These are phyloP conservation scores for Cuniculus paca DNA, from an alignment of 2,797 vertebrate species.

Conservation along the genomic window DNA sequence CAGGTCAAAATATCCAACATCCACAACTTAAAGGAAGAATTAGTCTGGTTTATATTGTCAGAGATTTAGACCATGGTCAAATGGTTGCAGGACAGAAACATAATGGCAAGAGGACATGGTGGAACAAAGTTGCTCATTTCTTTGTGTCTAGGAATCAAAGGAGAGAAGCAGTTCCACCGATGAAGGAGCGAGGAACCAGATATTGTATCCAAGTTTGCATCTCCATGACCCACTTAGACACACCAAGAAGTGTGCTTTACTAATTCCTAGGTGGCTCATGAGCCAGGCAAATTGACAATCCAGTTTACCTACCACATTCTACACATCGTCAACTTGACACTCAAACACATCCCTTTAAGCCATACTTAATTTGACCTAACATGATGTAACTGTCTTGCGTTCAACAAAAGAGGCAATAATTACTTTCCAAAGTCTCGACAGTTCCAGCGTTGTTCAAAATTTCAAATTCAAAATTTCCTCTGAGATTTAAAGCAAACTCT, in stretches of 20 bases:
- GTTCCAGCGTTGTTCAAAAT: not conserved
- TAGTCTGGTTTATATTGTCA: not conserved
- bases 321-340: not conserved
- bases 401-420: not conserved
- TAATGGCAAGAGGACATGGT: not conserved
- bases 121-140: not conserved
- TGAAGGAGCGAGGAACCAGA: not conserved
- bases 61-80: not conserved
- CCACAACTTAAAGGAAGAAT: not conserved
- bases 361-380: not conserved
- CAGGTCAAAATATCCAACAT: not conserved
- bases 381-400: not conserved
- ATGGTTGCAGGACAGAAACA: not conserved
- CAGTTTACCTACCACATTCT: not conserved
- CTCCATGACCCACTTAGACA: not conserved
- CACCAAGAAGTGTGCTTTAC: not conserved
- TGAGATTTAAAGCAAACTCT: not conserved
- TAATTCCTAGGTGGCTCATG: not conserved
- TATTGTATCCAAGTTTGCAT: not conserved
- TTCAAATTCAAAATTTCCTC: not conserved
- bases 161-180: not conserved
- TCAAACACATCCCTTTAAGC: not conserved
- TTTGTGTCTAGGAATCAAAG: not conserved
- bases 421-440: not conserved
- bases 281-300: not conserved